Percentiles rank a stretch among this genome's conserved stretches.
Evolutionary conservation across 2,797 vertebrate species (phyloP).

Genomic region (Sparidentex hasta): DNA sequence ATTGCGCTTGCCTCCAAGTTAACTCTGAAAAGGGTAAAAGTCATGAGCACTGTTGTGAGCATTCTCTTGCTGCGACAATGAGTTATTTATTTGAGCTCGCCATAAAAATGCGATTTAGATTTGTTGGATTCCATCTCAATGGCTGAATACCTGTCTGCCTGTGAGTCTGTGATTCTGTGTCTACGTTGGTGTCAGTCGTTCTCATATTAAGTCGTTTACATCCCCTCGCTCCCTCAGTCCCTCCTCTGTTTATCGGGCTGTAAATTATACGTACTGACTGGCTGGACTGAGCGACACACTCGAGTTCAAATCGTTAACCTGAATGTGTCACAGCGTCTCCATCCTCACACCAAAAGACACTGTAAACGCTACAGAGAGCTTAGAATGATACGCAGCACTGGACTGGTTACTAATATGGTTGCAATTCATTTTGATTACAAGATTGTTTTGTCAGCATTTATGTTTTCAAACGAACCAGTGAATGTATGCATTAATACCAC

Average conservation of each 20-base stretch:
- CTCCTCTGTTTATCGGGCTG: conserved; percentile 43
- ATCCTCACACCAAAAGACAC: conserved; percentile 6
- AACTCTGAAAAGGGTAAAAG: not conserved
- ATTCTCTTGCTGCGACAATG: not conserved
- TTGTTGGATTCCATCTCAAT: not conserved
- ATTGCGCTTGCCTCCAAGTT: not conserved
- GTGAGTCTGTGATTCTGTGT: not conserved
- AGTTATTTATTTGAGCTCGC: not conserved
- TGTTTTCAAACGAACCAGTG: not conserved
- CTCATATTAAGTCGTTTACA: not conserved
- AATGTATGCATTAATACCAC: not conserved
- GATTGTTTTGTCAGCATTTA: not conserved
- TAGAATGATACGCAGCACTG: not conserved
- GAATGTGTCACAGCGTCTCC: conserved; percentile 57
- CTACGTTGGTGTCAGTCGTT: not conserved
- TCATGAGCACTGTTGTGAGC: not conserved
- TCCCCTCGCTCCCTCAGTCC: not conserved
- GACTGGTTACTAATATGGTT: not conserved
- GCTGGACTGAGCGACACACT: conserved; percentile 32
- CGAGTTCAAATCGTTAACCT: conserved; percentile 56
- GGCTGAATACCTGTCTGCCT: not conserved
- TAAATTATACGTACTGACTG: conserved; percentile 52
- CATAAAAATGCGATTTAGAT: not conserved
- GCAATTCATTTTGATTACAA: not conserved
- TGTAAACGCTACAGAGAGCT: not conserved